Conservation (phyloP, 1,140 invertebrate species). For the Meloidogyne chitwoodi region DNA sequence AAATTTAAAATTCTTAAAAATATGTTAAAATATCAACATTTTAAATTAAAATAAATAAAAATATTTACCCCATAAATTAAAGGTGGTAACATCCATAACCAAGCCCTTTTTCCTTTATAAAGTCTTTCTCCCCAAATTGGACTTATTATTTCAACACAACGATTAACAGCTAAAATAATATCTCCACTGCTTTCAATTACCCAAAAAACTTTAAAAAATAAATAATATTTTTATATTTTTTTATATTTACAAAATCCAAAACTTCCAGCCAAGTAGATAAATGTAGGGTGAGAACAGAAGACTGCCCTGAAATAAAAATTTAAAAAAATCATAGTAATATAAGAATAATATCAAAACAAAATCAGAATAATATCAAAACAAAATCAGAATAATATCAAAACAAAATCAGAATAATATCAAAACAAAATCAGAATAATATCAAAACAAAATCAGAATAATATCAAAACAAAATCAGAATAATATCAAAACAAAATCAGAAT, state of each 20-base stretch:
- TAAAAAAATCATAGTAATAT: background rate
- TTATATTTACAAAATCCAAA: constrained; percentile 10
- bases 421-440: background rate
- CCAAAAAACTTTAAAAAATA: constrained; percentile 15
- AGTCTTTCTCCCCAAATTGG: constrained; percentile 12
- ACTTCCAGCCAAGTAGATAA: constrained; percentile 16
- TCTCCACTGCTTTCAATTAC: constrained; percentile 8
- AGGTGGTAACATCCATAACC: constrained; percentile 13
- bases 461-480: background rate
- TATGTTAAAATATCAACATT: no score
- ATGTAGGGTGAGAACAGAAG: constrained; percentile 17
- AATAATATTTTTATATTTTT: background rate
- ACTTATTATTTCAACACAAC: constrained; percentile 18
- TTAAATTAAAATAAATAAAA: background rate
- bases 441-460: background rate
- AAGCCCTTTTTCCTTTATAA: background rate
- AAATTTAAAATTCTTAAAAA: no score
- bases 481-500: background rate
- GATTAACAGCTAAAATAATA: constrained; percentile 20
- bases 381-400: background rate
- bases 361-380: background rate
- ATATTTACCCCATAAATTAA: background rate
- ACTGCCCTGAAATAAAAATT: background rate
- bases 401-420: background rate
- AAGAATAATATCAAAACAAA: background rate